Base-by-base conservation (phyloP, 2,113 vertebrate species). In the Phocoena sinus region DNA sequence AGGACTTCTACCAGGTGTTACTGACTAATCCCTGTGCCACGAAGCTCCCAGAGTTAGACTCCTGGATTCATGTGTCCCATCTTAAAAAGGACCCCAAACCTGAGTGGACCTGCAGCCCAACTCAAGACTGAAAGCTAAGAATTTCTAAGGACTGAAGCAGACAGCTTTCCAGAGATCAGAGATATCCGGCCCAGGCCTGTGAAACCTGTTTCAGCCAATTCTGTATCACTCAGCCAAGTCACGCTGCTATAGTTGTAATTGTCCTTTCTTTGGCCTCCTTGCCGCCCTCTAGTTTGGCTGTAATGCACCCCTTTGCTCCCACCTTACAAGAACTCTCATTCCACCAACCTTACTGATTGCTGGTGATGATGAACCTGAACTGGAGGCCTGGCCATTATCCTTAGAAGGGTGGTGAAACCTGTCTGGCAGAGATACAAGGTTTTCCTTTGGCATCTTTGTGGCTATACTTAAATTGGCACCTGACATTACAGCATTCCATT, bases 171-270 rank as follows among this genome's bases (percentile, higher is more conserved):
- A 31, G 62, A 65, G 62, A 62, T 21, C 10, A 3, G 56, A 17
- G 38, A 1, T 13, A 1, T 18, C 0, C 9, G 38, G 15, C 6
- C 23, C n/a, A 38, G 79, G 25, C 38, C 25, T 20, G 20, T 60
- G 25, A 18, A 38, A 5, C 79, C 53, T 15, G 0, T 15, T 82
- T 33, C 4, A 44, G 6, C 26, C 36, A 1, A 1, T 21, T 21
- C 60, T 23, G 28, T 41, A 4, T 63, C 7, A 6, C 28, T 21
- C 18, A 3, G 0, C 60, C 3, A 12, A n/a, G 9, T 8, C 25
- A 20, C 21, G 26, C 41, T 33, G 81, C 62, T n/a, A 1, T 8
- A 9, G 28, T 23, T 33, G 38, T 47, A 5, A 21, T 14, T n/a
- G 82, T 67, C 41, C 20, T 33, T 9, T 15, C 63, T 44, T 28